Conservation (phyloP, 1,140 invertebrate genomes). For the Arion vulgaris region DNA sequence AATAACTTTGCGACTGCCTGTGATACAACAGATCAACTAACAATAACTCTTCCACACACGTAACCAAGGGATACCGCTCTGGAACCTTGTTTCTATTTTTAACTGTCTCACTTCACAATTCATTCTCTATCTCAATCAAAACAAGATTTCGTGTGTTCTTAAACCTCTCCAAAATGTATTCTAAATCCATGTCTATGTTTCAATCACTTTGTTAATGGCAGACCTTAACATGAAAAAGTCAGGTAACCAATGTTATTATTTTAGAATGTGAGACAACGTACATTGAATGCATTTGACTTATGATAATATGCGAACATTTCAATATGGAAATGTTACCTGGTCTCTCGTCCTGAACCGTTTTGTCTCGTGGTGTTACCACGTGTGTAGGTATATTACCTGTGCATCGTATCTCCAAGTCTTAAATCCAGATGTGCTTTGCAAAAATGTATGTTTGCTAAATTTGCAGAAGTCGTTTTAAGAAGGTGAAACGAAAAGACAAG, state of each 20-base stretch:
- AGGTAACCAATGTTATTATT: slow-evolving; percentile 1
- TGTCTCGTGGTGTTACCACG: too few relatives aligned
- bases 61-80: neutral
- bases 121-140: neutral
- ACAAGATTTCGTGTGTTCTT: too few relatives aligned
- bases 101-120: neutral
- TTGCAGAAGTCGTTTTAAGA: too few relatives aligned
- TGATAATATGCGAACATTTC: neutral
- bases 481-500: too few relatives aligned
- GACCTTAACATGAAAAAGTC: neutral
- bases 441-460: too few relatives aligned
- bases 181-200: neutral
- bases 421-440: too few relatives aligned
- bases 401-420: too few relatives aligned
- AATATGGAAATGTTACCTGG: neutral
- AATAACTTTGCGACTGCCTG: neutral
- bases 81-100: neutral
- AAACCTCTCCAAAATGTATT: too few relatives aligned
- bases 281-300: neutral
- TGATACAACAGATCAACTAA: too few relatives aligned
- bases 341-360: neutral
- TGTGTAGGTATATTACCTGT: too few relatives aligned
- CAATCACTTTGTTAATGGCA: neutral
- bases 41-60: neutral
- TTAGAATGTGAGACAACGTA: neutral